Percentiles rank a stretch among this genome's conserved stretches.
phyloP scores from a whole-genome alignment of 2,113 vertebrate genomes.

The Castor canadensis region DNA sequence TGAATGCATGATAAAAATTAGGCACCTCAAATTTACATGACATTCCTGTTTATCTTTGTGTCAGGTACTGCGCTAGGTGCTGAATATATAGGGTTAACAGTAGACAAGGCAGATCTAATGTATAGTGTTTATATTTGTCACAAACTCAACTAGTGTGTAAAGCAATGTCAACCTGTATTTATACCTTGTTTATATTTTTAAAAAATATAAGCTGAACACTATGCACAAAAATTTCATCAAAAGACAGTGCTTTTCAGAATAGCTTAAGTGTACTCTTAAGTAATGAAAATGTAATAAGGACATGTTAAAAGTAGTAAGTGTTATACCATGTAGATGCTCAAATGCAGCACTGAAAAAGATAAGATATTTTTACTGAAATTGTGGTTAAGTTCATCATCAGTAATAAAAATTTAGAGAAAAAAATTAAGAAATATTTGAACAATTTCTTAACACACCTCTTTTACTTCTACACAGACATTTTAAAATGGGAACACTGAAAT shows the following conservation, averaged over 20 bases:
- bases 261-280: background rate
- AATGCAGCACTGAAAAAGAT: background rate
- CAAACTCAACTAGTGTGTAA: background rate
- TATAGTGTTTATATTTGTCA: background rate
- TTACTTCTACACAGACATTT: background rate
- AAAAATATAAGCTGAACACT: background rate
- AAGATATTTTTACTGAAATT: background rate
- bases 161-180: background rate
- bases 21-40: background rate
- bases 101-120: background rate
- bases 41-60: background rate
- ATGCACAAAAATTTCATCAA: background rate
- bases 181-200: background rate
- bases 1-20: background rate
- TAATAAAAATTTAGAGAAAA: slow-evolving; percentile 8
- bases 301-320: background rate
- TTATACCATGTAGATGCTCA: background rate
- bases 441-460: slow-evolving; percentile 9
- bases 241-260: background rate
- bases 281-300: background rate
- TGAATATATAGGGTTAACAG: background rate
- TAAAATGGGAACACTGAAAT: background rate
- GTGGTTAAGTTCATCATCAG: background rate
- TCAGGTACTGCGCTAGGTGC: background rate
- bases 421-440: slow-evolving; percentile 14